Evolutionary conservation across 2,888 invertebrate species (phyloP).

Genomic region (Lacanobia oleracea): DNA sequence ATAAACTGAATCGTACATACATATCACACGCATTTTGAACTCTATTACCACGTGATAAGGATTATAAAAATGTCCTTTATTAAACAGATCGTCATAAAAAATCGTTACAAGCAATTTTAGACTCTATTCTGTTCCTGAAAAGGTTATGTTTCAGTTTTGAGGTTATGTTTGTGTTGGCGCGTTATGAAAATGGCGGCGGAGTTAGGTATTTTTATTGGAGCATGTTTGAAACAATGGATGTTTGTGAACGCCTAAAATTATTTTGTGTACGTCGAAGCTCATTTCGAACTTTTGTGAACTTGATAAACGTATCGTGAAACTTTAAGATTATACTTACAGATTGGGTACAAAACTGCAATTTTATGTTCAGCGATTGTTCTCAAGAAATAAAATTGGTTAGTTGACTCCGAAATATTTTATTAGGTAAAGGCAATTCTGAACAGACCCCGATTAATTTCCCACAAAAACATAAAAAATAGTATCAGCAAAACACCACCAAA

Average conservation of each 20-base stretch:
- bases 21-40: slow-evolving; percentile 65
- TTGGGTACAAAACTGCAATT: slow-evolving; percentile 38
- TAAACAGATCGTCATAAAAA: slow-evolving; percentile 65
- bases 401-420: not conserved
- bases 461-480: not conserved
- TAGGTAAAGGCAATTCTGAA: too few species aligned
- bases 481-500: not conserved
- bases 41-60: slow-evolving; percentile 66
- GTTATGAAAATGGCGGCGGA: slow-evolving; percentile 75
- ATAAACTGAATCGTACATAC: slow-evolving; percentile 67
- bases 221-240: slow-evolving; percentile 75
- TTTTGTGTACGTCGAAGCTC: slow-evolving; percentile 66
- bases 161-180: slow-evolving; percentile 70
- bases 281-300: slow-evolving; percentile 60
- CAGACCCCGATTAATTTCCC: not conserved
- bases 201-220: slow-evolving; percentile 76
- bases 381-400: not conserved
- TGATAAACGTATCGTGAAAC: slow-evolving; percentile 59
- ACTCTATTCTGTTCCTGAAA: slow-evolving; percentile 52
- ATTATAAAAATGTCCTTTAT: slow-evolving; percentile 66
- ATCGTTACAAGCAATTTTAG: slow-evolving; percentile 56
- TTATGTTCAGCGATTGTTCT: slow-evolving; percentile 37
- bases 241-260: slow-evolving; percentile 69
- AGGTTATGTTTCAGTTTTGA: slow-evolving; percentile 58
- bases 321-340: slow-evolving; percentile 49